A percentile compares a stretch with the other conserved stretches of the same genome.
Conservation (phyloP, 2,888 invertebrate genomes). For the Mamestra brassicae region DNA sequence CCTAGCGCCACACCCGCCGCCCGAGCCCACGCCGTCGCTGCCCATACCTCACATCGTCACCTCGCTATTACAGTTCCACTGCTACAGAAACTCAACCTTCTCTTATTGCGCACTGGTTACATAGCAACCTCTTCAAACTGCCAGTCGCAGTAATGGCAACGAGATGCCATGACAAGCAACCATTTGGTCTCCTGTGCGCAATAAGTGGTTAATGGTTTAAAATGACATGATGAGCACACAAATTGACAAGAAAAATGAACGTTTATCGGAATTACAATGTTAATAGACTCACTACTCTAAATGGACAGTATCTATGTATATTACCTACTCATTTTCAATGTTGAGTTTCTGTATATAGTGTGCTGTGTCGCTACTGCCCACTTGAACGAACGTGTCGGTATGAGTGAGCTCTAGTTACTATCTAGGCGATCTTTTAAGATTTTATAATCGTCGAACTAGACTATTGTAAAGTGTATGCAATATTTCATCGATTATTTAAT, state of each 20-base stretch:
- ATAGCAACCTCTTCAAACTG: conserved; percentile 16
- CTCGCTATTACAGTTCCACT: conserved; percentile 42
- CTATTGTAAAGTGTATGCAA: conserved; percentile 74
- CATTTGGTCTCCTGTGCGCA: conserved; percentile 21
- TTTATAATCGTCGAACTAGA: conserved; percentile 74
- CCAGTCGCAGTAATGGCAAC: conserved; percentile 3
- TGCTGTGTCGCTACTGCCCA: conserved; percentile 63
- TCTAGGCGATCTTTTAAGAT: conserved; percentile 69
- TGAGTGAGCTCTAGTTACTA: conserved; percentile 68
- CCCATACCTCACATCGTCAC: conserved; percentile 54
- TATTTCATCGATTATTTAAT: conserved; percentile 70
- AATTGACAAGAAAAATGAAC: conserved; percentile 39
- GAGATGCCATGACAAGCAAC: conserved; percentile 7
- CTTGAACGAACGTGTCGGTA: conserved; percentile 60
- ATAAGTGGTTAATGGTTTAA: conserved; percentile 10
- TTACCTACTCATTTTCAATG: conserved; percentile 12
- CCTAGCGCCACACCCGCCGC: conserved; percentile 84
- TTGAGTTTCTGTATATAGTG: conserved; percentile 62
- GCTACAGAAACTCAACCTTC: conserved; percentile 54
- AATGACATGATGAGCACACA: conserved; percentile 12
- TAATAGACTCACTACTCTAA: conserved; percentile 21
- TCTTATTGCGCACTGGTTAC: conserved; percentile 26
- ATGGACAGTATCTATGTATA: conserved; percentile 23
- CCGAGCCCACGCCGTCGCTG: conserved; percentile 68
- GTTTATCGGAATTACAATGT: conserved; percentile 32